A percentile compares a stretch with the other conserved stretches of the same genome.
phyloP scores from a whole-genome alignment of 2,888 invertebrate species.

The Palloptera scutellata region DNA sequence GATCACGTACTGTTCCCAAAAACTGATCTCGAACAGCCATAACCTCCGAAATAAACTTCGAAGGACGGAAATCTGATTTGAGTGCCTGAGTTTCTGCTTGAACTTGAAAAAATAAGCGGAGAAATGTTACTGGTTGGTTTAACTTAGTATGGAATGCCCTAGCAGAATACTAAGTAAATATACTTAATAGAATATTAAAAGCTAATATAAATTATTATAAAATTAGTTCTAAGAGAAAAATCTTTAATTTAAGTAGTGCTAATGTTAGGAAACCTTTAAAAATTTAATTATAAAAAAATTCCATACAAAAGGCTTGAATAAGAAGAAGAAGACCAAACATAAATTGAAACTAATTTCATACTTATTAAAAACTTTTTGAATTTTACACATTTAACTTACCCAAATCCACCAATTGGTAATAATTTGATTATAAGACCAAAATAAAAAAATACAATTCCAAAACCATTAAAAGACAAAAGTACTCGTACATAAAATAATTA shows the following conservation, averaged over 20 bases:
- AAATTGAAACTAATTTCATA: too few relatives aligned
- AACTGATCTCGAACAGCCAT: too few relatives aligned
- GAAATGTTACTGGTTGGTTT: too few relatives aligned
- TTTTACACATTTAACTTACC: background rate
- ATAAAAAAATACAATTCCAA: background rate
- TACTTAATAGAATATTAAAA: background rate
- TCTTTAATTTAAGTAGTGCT: constrained; percentile 2
- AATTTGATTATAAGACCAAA: background rate
- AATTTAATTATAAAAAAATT: background rate
- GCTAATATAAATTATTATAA: constrained; percentile 17
- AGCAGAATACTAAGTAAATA: constrained; percentile 16
- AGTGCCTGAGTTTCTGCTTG: too few relatives aligned
- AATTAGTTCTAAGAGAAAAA: constrained; percentile 4
- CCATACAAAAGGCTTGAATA: background rate
- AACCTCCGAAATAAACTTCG: too few relatives aligned
- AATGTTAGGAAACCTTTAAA: constrained; percentile 3
- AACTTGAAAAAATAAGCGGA: too few relatives aligned
- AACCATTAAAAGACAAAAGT: background rate
- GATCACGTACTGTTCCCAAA: too few relatives aligned
- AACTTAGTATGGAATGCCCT: background rate
- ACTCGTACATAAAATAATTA: background rate
- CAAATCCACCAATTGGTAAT: background rate
- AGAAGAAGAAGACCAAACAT: too few relatives aligned
- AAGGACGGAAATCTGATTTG: too few relatives aligned
- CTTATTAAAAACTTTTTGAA: background rate